Evolutionary conservation across 35 echinoderm and acorn worm species (phyloP).

Genomic region (Strongylocentrotus purpuratus): DNA sequence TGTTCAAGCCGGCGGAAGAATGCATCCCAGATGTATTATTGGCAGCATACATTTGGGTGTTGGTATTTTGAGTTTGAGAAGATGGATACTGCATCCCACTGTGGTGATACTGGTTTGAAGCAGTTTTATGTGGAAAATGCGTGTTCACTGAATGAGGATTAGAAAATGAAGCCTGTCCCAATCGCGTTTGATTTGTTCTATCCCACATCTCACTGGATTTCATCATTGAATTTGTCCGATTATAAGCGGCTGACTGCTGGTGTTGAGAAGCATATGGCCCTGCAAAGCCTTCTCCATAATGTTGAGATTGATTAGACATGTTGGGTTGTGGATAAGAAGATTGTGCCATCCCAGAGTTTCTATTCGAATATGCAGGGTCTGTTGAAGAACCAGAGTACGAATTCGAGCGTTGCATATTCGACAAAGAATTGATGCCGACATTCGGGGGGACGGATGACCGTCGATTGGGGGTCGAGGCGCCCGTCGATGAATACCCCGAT

Average conservation of each 20-base stretch:
- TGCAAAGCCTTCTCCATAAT: slow-evolving; percentile 36
- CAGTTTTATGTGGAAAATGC: neutral
- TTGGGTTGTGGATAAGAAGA: slow-evolving; percentile 23
- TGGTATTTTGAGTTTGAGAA: slow-evolving; percentile 14
- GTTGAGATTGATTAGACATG: slow-evolving; percentile 18
- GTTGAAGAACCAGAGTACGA: neutral
- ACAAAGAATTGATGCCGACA: neutral
- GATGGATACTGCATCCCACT: neutral
- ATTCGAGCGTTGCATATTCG: slow-evolving; percentile 22
- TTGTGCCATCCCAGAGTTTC: neutral
- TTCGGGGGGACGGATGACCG: slow-evolving; percentile 23
- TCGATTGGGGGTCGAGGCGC: neutral
- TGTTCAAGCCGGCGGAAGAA: slow-evolving; percentile 8
- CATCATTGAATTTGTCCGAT: slow-evolving; percentile 6
- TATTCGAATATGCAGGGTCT: neutral
- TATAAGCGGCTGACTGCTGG: neutral
- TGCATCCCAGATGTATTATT: slow-evolving; percentile 11
- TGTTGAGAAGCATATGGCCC: neutral
- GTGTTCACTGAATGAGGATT: slow-evolving; percentile 21
- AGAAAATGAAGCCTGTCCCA: slow-evolving; percentile 12
- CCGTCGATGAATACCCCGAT: neutral
- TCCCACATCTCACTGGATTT: slow-evolving; percentile 43
- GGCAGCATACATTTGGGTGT: neutral
- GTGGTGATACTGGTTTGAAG: slow-evolving; percentile 16
- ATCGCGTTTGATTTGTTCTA: neutral